Percentiles rank a stretch among this genome's conserved stretches.
phyloP scores from a whole-genome alignment of 2,113 vertebrate species.

The Cryptoleucopteryx plumbea region DNA sequence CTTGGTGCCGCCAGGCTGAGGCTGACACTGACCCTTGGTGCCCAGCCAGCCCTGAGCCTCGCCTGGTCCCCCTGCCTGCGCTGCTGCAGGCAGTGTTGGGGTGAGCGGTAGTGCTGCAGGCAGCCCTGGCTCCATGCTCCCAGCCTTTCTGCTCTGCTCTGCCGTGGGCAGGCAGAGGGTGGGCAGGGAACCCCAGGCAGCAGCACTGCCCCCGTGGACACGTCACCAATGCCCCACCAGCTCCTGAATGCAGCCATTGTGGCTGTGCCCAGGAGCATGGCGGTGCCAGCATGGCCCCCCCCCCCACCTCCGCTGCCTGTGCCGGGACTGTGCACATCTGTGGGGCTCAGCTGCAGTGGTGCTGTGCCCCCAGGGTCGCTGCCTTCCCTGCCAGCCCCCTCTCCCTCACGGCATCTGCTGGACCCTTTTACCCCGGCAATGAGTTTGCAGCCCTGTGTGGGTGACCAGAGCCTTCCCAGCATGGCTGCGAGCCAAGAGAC shows the following conservation, averaged over 20 bases:
- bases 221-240: accelerated
- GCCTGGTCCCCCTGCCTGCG: accelerated
- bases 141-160: not conserved
- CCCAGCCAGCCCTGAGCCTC: not conserved
- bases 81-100: not conserved
- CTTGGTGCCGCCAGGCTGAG: not conserved
- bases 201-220: accelerated
- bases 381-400: not conserved
- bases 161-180: not conserved
- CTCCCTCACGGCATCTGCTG: accelerated
- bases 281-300: not conserved
- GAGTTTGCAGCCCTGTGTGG: accelerated
- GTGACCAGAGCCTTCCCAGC: not conserved
- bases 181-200: not conserved
- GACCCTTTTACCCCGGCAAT: not conserved
- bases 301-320: not conserved
- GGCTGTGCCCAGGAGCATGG: not conserved
- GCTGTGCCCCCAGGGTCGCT: accelerated
- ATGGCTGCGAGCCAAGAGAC: not conserved
- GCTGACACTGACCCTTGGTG: not conserved
- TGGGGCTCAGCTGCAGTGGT: not conserved
- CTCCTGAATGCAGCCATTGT: not conserved
- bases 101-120: not conserved
- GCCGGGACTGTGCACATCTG: not conserved
- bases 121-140: not conserved